Conservation (phyloP, 2,797 vertebrate species). For the Lycodopsis pacificus region DNA sequence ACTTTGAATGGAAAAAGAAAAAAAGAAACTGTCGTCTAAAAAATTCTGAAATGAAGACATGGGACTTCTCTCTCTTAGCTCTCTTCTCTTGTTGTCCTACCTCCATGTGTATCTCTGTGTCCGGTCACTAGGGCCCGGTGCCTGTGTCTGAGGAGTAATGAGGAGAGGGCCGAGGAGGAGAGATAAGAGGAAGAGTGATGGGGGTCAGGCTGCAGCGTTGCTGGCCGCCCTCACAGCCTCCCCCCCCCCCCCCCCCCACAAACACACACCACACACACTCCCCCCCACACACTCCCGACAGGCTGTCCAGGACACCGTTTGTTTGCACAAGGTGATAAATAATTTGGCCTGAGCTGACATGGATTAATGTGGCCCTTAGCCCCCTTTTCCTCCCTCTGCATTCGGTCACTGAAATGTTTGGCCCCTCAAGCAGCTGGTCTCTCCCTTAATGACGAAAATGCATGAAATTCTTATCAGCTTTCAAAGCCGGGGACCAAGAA, state of each 20-base stretch:
- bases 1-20: constrained; percentile 35
- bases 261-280: background rate
- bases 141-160: constrained; percentile 78
- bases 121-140: constrained; percentile 56
- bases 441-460: constrained; percentile 53
- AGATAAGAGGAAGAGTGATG: constrained; percentile 86
- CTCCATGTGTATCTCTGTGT: constrained; percentile 36
- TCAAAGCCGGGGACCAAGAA: constrained; percentile 38
- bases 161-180: constrained; percentile 76
- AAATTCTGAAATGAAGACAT: constrained; percentile 65
- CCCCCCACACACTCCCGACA: constrained; percentile 55
- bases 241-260: constrained; percentile 43
- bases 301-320: constrained; percentile 76
- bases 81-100: constrained; percentile 48
- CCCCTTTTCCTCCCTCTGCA: constrained; percentile 72
- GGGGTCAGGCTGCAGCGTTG: constrained; percentile 75
- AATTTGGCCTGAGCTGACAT: constrained; percentile 87
- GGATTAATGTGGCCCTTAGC: constrained; percentile 83
- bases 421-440: constrained; percentile 50
- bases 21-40: constrained; percentile 31
- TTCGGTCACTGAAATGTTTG: constrained; percentile 81
- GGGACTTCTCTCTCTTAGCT: constrained; percentile 50
- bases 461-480: constrained; percentile 70
- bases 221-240: constrained; percentile 72
- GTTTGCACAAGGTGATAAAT: constrained; percentile 89